Percentiles rank a stretch among this genome's conserved stretches.
Conservation (phyloP, 2,888 invertebrate genomes). For the Zootermopsis nevadensis region DNA sequence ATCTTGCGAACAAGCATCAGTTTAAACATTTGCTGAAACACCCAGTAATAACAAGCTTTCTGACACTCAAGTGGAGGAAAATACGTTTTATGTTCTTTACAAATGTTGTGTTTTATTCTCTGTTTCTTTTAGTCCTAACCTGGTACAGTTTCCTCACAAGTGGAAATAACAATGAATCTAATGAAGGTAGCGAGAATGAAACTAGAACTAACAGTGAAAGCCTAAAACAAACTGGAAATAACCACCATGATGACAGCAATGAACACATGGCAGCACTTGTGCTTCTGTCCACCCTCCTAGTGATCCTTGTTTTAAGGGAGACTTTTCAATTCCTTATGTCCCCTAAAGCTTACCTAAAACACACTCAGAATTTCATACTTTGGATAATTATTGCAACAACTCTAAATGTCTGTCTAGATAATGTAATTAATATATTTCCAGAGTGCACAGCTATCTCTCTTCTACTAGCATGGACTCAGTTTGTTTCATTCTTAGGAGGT, state of each 20-base stretch:
- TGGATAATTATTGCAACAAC: background rate
- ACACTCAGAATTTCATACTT: background rate
- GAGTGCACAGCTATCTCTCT: constrained; percentile 13
- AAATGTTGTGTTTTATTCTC: constrained; percentile 5
- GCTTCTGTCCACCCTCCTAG: background rate
- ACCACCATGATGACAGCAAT: background rate
- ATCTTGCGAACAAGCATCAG: background rate
- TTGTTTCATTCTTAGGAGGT: constrained; percentile 21
- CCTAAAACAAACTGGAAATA: no score
- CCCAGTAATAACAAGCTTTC: constrained; percentile 11
- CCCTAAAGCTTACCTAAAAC: background rate
- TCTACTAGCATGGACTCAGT: constrained; percentile 28
- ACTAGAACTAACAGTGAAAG: no score
- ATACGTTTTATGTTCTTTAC: background rate
- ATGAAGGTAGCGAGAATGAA: background rate
- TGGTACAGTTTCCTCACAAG: constrained; percentile 26
- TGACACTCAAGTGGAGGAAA: constrained; percentile 18
- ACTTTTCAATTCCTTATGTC: background rate
- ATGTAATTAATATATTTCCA: background rate
- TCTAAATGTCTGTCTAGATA: background rate
- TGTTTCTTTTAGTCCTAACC: constrained; percentile 17
- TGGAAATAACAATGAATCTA: background rate
- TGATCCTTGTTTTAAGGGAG: background rate
- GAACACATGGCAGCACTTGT: background rate
- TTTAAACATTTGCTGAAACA: constrained; percentile 6